Conservation (phyloP, 1,140 invertebrate genomes). For the Thaumetopoea pityocampa region DNA sequence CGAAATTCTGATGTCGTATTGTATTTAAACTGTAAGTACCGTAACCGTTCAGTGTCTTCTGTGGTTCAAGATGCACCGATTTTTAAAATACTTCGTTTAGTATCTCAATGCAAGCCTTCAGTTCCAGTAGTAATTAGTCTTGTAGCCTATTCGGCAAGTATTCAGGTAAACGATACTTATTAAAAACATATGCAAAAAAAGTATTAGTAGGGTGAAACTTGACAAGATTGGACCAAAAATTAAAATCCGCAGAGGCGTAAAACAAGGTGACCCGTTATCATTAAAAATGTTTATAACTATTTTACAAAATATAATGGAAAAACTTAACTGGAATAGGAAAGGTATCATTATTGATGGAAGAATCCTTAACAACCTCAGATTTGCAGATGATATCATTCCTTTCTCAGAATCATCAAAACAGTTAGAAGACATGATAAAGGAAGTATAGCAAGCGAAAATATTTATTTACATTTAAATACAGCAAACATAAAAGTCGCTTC, state of each 20-base stretch:
- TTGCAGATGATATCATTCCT: conserved; percentile 17
- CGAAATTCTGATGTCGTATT: conserved; percentile 3
- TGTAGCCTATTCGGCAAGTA: background rate
- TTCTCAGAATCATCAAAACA: conserved; percentile 5
- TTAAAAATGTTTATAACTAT: conserved; percentile 21
- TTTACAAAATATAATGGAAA: conserved; percentile 15
- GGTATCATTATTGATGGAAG: conserved; percentile 8
- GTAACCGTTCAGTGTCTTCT: conserved; percentile 13
- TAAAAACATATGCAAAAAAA: conserved; percentile 19
- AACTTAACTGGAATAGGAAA: conserved; percentile 10
- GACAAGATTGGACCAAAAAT: conserved; percentile 15
- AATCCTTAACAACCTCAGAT: conserved; percentile 14
- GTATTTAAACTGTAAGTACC: conserved; percentile 20
- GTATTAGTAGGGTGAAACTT: conserved; percentile 15
- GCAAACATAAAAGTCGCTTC: conserved; percentile 17
- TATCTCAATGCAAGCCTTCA: background rate
- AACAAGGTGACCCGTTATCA: conserved; percentile 25
- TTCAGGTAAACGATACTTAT: too few relatives aligned
- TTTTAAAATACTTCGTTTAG: too few relatives aligned
- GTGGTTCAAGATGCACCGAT: conserved; percentile 7
- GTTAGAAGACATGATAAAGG: conserved; percentile 12
- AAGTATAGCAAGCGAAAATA: conserved; percentile 12
- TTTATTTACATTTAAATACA: conserved; percentile 13
- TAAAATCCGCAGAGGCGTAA: conserved; percentile 21
- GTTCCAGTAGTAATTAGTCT: too few relatives aligned